phyloP scores from a whole-genome alignment of 2,797 vertebrate genomes.

The Sebastes oblongus region DNA sequence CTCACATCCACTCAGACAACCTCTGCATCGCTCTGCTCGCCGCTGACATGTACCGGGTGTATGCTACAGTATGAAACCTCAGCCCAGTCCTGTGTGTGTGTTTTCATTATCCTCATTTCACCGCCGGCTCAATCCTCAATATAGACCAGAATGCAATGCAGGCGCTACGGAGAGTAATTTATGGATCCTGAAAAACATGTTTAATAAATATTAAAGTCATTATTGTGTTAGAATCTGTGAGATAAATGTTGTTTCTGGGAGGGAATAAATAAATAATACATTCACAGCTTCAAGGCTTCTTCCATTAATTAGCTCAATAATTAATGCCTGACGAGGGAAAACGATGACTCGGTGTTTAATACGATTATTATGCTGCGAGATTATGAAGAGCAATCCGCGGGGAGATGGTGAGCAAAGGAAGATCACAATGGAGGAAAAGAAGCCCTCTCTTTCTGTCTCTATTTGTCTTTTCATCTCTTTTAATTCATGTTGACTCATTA shows the following conservation, averaged over 20 bases:
- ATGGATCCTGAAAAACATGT: constrained; percentile 13
- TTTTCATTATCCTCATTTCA: not conserved
- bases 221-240: constrained; percentile 15
- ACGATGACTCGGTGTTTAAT: constrained; percentile 3
- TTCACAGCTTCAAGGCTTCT: constrained; percentile 18
- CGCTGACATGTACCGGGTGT: not conserved
- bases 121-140: not conserved
- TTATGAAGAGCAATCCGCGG: not conserved
- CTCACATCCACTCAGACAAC: not conserved
- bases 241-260: constrained; percentile 4
- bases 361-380: not conserved
- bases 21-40: not conserved
- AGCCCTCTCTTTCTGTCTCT: not conserved
- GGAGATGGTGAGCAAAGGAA: not conserved
- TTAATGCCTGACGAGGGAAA: constrained; percentile 9
- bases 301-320: constrained; percentile 39
- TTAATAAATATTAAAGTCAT: constrained; percentile 30
- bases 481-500: not conserved
- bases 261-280: constrained; percentile 11
- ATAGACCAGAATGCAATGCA: not conserved
- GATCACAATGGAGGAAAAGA: not conserved
- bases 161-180: not conserved
- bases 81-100: not conserved
- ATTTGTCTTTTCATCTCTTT: not conserved
- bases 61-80: not conserved